Percentiles rank a stretch among this genome's conserved stretches.
These are phyloP conservation scores for Sapayoa aenigma DNA, from an alignment of 2,113 vertebrate species.

Conservation along the genomic window DNA sequence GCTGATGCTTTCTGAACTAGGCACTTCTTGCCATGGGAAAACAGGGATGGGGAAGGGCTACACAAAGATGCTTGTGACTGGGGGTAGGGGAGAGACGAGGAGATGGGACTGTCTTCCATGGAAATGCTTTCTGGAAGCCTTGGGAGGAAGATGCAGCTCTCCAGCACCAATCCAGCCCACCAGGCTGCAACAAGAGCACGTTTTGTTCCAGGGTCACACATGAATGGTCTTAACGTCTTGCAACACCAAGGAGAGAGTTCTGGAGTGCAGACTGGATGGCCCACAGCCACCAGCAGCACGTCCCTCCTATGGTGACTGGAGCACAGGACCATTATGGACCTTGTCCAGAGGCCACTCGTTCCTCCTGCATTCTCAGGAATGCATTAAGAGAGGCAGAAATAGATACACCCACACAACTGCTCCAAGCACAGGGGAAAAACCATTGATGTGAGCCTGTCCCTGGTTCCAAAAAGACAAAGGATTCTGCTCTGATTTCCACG, in stretches of 20 bases:
- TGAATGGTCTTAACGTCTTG: not conserved
- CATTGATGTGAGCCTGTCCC: not conserved
- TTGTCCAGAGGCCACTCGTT: rapidly evolving
- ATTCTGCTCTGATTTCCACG: not conserved
- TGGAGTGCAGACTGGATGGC: not conserved
- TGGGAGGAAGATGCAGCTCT: not conserved
- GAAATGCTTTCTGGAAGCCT: not conserved
- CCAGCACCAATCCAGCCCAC: not conserved
- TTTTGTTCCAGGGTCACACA: not conserved
- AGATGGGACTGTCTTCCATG: not conserved
- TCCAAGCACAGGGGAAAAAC: not conserved
- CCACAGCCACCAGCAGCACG: not conserved
- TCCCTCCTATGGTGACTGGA: not conserved
- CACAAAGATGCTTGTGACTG: constrained; percentile 11
- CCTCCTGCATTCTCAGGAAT: not conserved
- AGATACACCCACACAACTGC: not conserved
- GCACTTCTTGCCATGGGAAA: constrained; percentile 60
- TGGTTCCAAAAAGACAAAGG: not conserved
- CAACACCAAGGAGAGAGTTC: rapidly evolving
- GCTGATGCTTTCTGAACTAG: constrained; percentile 63
- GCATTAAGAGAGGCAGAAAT: not conserved
- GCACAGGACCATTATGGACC: not conserved
- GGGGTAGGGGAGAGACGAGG: not conserved
- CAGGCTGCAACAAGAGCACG: not conserved
- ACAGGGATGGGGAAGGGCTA: not conserved